Conservation (phyloP, 2,797 vertebrate genomes). For the Melanotaenia maccullochi region DNA sequence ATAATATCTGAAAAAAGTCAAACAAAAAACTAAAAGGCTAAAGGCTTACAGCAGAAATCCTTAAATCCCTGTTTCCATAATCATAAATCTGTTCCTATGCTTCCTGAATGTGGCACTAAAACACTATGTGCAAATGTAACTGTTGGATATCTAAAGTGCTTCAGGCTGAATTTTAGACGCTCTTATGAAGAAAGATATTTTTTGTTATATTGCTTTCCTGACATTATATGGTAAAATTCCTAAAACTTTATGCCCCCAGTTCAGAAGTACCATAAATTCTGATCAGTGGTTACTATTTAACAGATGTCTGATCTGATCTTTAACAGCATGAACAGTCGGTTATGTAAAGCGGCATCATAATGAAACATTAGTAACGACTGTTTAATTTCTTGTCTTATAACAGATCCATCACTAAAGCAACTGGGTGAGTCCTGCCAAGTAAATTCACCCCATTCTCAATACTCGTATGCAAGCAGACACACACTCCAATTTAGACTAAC, state of each 20-base stretch:
- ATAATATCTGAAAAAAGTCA: not conserved
- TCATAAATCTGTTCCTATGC: not conserved
- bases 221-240: too few species aligned
- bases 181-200: not conserved
- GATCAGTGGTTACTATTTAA: too few species aligned
- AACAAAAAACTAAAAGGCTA: too few species aligned
- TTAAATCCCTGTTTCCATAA: not conserved
- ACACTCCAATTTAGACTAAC: constrained; percentile 35
- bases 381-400: not conserved
- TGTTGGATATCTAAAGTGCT: not conserved
- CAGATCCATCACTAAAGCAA: not conserved
- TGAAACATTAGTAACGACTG: accelerated
- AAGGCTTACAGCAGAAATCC: not conserved
- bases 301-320: too few species aligned
- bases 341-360: not conserved
- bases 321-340: too few species aligned
- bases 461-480: not conserved
- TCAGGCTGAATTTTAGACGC: not conserved
- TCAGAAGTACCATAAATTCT: too few species aligned
- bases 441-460: not conserved
- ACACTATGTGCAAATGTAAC: not conserved
- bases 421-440: not conserved
- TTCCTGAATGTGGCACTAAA: not conserved
- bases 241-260: too few species aligned
- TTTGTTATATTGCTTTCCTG: too few species aligned